Evolutionary conservation across 2,113 vertebrate genomes (phyloP), one percentile per base, ranked within the genome.

Genomic region (Ochotona princeps): DNA sequence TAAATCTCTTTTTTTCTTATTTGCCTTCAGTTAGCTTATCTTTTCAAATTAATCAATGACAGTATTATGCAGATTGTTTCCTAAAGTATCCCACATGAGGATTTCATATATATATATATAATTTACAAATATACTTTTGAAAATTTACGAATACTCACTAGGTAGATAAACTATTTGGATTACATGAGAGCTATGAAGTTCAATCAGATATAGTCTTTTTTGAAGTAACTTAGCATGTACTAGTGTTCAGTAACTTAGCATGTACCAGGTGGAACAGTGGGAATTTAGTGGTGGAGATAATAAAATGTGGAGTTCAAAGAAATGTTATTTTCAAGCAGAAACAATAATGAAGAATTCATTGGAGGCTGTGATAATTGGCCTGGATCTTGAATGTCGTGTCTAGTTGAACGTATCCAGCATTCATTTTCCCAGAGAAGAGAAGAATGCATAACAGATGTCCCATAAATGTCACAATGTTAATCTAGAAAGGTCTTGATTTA

Each of bases 41-140:
- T 91, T 78, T 74, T 28, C 38, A 88, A 83, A 66, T 78, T 79
- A 82, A 75, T 72, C 82, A 32, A 57, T 44, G 30, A 83, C 8
- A 30, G 8, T 28, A 44, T 89, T 69, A 30, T 73, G 25, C 7
- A 74, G 18, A 65, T 5, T 75, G 3, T 81, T 18, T 10, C 30
- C 13, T 1, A 72, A 84, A 74, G 8, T 57, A 78, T 60, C 44
- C 12, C 84, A 85, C 67, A 17, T 32, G 87, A 72, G 65, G 51
- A 15, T 92, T 72, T 69, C 21, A 83, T 83, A 44, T 49, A 70
- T 2, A 23, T 87, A 93, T 79, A 84, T 5, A 12, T 90, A 57
- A 70, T 49, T n/a, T 70, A 49, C 73, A 92, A 7, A 61, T 38
- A 35, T 67, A 90, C 70, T 88, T 67, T 95, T 73, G 12, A 94